These are phyloP conservation scores for Leptopilina drosophilae DNA, from an alignment of 2,888 invertebrate genomes.

Conservation along the genomic window DNA sequence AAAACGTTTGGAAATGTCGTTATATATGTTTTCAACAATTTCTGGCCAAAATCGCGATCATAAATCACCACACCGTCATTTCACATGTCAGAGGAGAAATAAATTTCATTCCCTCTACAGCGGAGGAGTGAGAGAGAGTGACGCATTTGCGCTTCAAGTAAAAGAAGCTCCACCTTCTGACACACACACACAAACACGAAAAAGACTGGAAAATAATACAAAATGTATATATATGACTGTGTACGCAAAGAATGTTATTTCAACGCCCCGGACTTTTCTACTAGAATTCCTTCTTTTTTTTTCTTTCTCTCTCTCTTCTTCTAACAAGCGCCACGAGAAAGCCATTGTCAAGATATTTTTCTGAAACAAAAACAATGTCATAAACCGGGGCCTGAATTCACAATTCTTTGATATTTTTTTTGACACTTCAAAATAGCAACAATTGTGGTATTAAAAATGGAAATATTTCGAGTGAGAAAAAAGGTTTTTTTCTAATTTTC, in stretches of 20 bases:
- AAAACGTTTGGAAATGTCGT: not conserved
- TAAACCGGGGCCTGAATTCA: slow-evolving; percentile 6
- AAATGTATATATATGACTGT: not conserved
- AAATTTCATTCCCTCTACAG: slow-evolving; percentile 5
- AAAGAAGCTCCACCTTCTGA: slow-evolving; percentile 31
- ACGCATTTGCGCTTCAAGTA: slow-evolving; percentile 36
- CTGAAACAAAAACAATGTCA: slow-evolving; percentile 11
- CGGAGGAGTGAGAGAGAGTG: not conserved
- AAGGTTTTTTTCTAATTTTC: not conserved
- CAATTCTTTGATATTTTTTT: not conserved
- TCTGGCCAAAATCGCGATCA: slow-evolving; percentile 21
- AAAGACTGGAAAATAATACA: slow-evolving; percentile 15
- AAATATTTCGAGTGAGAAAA: too few species aligned
- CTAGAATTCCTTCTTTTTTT: not conserved
- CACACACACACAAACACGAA: not conserved
- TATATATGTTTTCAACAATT: slow-evolving; percentile 10
- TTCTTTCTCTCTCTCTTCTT: too few species aligned
- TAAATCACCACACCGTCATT: slow-evolving; percentile 40
- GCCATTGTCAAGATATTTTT: slow-evolving; percentile 23
- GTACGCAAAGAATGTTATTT: slow-evolving; percentile 35
- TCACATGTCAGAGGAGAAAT: slow-evolving; percentile 37
- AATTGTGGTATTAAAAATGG: not conserved
- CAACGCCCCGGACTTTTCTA: not conserved
- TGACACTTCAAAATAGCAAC: not conserved
- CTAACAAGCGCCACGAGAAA: not conserved